Percentiles rank a stretch among this genome's conserved stretches.
Conservation (phyloP, 2,113 vertebrate species). For the Ptyas mucosa region DNA sequence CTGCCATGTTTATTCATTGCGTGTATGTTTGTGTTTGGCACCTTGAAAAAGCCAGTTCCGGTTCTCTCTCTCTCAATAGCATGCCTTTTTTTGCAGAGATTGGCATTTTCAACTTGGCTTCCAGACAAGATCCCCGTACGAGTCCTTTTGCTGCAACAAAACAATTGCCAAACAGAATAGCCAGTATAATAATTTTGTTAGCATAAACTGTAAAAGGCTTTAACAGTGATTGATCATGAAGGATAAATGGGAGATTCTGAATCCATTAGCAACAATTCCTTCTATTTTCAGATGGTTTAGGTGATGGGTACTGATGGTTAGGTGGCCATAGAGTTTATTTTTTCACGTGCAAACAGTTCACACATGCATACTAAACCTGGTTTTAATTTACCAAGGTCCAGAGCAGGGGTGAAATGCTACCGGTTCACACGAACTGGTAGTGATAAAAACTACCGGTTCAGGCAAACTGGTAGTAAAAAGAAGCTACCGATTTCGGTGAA, state of each 20-base stretch:
- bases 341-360: not conserved
- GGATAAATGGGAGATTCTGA: not conserved
- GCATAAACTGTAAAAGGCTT: not conserved
- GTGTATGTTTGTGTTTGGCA: slow-evolving; percentile 36
- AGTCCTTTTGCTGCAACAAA: no score
- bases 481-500: no score
- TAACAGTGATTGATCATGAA: not conserved
- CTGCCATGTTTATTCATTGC: slow-evolving; percentile 42
- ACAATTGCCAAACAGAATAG: not conserved
- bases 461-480: no score
- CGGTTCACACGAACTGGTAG: no score
- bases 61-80: slow-evolving; percentile 67
- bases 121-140: not conserved
- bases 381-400: not conserved
- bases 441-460: no score
- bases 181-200: not conserved
- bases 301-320: not conserved
- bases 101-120: slow-evolving; percentile 1
- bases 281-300: not conserved
- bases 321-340: not conserved
- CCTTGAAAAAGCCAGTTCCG: slow-evolving; percentile 1
- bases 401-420: no score
- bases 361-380: not conserved
- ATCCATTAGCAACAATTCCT: not conserved
- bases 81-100: not conserved